Percentiles rank a stretch among this genome's conserved stretches.
These are phyloP conservation scores for Ictidomys tridecemlineatus DNA, from an alignment of 2,113 vertebrate genomes.

Conservation along the genomic window DNA sequence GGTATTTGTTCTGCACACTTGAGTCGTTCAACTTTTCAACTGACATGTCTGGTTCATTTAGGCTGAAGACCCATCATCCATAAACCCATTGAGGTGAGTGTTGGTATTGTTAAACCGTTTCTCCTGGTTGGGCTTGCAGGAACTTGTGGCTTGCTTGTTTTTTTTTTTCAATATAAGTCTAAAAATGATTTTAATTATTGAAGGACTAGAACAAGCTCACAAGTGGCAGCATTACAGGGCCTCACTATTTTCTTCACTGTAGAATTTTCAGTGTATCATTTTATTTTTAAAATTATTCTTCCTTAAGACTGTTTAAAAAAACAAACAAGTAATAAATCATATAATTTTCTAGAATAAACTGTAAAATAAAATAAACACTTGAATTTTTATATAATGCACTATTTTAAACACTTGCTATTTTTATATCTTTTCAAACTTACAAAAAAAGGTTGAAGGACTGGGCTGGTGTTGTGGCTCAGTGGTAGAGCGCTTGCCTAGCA, in stretches of 20 bases:
- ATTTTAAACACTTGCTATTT: slow-evolving; percentile 9
- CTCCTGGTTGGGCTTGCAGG: slow-evolving; percentile 23
- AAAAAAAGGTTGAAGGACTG: background rate
- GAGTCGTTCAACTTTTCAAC: background rate
- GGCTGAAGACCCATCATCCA: background rate
- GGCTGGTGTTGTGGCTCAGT: too few relatives aligned
- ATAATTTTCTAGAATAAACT: slow-evolving; percentile 7
- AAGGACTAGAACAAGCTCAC: slow-evolving; percentile 31
- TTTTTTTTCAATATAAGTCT: background rate
- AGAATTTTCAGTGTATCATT: slow-evolving; percentile 13
- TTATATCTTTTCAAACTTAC: slow-evolving; percentile 49
- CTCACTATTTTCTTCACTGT: slow-evolving; percentile 1
- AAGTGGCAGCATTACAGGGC: background rate
- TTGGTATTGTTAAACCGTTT: slow-evolving; percentile 44
- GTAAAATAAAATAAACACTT: slow-evolving; percentile 24
- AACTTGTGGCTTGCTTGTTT: background rate
- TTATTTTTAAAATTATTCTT: slow-evolving; percentile 39
- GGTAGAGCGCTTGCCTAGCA: too few relatives aligned
- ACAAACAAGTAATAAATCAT: slow-evolving; percentile 7
- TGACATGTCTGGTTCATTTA: slow-evolving; percentile 37
- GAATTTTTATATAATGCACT: background rate
- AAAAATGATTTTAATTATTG: slow-evolving; percentile 19
- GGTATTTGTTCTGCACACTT: background rate
- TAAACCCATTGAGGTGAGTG: background rate
- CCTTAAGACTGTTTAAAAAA: background rate